These are phyloP conservation scores for Sinonovacula constricta DNA, from an alignment of 1,140 invertebrate genomes.

Conservation along the genomic window DNA sequence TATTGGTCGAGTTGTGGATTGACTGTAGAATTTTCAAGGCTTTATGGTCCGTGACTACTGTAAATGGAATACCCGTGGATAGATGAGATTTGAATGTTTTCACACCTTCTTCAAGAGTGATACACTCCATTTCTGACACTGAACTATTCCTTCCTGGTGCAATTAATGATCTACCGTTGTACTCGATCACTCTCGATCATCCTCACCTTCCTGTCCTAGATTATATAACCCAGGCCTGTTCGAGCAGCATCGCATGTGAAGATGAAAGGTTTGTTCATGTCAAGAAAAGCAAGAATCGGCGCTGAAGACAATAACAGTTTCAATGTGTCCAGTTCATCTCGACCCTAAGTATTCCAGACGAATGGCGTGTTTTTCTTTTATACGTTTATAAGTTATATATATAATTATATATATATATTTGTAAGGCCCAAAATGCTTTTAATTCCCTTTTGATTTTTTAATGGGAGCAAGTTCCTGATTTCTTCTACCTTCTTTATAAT, in stretches of 20 bases:
- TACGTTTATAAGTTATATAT: too few relatives aligned
- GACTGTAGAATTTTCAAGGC: constrained; percentile 28
- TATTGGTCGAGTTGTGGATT: background rate
- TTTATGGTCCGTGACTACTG: constrained; percentile 44
- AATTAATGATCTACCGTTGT: constrained; percentile 38
- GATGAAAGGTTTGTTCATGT: constrained; percentile 50
- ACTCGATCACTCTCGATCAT: constrained; percentile 34
- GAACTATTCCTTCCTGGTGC: constrained; percentile 20
- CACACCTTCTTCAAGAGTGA: constrained; percentile 30
- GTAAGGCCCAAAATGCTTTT: too few relatives aligned
- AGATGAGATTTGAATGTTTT: constrained; percentile 31
- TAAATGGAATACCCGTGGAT: constrained; percentile 18
- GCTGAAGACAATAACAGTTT: constrained; percentile 33
- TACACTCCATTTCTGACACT: constrained; percentile 41
- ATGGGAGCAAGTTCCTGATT: too few relatives aligned
- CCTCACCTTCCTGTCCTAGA: constrained; percentile 31
- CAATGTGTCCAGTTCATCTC: constrained; percentile 43
- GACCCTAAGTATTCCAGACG: constrained; percentile 39
- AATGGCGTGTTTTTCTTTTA: constrained; percentile 72
- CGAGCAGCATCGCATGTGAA: constrained; percentile 51
- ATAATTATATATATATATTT: too few relatives aligned
- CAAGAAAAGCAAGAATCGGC: constrained; percentile 50
- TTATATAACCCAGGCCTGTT: constrained; percentile 19
- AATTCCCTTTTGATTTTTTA: too few relatives aligned
- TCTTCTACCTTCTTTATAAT: too few relatives aligned